Conservation (phyloP, 2,797 vertebrate species). For the Dendrocincla tyrannina region DNA sequence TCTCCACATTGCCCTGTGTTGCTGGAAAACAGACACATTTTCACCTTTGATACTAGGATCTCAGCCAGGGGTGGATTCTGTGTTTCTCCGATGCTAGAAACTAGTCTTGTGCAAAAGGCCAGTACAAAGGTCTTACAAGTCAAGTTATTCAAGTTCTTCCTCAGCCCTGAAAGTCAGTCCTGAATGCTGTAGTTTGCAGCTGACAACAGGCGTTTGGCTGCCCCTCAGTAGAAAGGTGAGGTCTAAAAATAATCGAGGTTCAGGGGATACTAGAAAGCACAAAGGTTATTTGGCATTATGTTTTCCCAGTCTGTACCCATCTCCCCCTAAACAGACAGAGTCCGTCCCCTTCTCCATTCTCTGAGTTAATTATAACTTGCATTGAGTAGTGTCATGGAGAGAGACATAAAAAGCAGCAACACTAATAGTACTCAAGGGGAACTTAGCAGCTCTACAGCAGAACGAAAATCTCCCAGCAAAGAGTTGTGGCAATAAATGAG, state of each 20-base stretch:
- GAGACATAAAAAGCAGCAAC: constrained; percentile 55
- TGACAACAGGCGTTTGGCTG: not conserved
- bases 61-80: not conserved
- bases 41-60: constrained; percentile 32
- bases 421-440: constrained; percentile 45
- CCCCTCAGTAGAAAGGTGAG: not conserved
- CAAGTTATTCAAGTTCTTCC: not conserved
- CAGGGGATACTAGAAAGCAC: not conserved
- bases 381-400: constrained; percentile 54
- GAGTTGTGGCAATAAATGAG: constrained; percentile 69
- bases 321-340: constrained; percentile 19
- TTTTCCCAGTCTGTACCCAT: not conserved
- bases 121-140: constrained; percentile 23
- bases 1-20: not conserved
- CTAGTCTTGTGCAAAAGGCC: not conserved
- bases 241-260: not conserved
- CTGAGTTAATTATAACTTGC: constrained; percentile 56
- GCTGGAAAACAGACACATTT: not conserved
- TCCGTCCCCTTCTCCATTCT: constrained; percentile 32
- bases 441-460: constrained; percentile 66
- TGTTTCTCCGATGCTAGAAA: not conserved
- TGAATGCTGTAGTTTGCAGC: not conserved
- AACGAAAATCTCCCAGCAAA: constrained; percentile 70
- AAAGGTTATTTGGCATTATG: not conserved
- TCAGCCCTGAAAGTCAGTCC: not conserved